These are phyloP conservation scores for Ivindomyrus marchei DNA, from an alignment of 2,113 vertebrate species.

Conservation along the genomic window DNA sequence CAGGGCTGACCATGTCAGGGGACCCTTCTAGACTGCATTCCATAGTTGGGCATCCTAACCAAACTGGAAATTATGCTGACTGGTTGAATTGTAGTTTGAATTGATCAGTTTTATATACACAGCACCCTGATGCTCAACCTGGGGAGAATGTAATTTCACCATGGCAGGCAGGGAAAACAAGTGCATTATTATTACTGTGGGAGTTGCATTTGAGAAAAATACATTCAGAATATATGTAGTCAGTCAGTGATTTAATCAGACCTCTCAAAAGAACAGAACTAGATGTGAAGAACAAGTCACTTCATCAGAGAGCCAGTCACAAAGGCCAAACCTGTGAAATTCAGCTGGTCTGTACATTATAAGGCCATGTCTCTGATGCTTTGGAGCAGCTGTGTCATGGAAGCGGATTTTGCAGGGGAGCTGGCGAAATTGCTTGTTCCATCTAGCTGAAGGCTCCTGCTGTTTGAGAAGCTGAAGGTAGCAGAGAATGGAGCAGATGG, in stretches of 20 bases:
- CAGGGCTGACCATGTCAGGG: not conserved
- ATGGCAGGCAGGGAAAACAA: not conserved
- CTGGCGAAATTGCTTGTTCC: not conserved
- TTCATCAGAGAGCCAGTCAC: not conserved
- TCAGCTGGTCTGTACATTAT: not conserved
- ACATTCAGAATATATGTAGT: not conserved
- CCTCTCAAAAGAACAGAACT: not conserved
- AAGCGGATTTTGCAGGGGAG: not conserved
- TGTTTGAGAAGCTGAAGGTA: not conserved
- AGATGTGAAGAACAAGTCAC: not conserved
- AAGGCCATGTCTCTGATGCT: not conserved
- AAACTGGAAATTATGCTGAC: not conserved
- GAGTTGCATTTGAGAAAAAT: not conserved
- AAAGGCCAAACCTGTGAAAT: not conserved
- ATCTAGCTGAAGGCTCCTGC: not conserved
- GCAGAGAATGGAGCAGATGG: not conserved
- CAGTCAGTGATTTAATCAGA: not conserved
- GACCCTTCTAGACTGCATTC: not conserved
- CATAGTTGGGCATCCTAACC: not conserved
- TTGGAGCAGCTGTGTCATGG: not conserved
- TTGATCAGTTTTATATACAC: not conserved
- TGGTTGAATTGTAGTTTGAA: not conserved
- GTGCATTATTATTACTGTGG: not conserved
- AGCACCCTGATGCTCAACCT: not conserved
- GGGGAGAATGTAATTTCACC: not conserved